Percentiles rank a stretch among this genome's conserved stretches.
phyloP scores from a whole-genome alignment of 2,888 invertebrate genomes.

The Margaritifera margaritifera region DNA sequence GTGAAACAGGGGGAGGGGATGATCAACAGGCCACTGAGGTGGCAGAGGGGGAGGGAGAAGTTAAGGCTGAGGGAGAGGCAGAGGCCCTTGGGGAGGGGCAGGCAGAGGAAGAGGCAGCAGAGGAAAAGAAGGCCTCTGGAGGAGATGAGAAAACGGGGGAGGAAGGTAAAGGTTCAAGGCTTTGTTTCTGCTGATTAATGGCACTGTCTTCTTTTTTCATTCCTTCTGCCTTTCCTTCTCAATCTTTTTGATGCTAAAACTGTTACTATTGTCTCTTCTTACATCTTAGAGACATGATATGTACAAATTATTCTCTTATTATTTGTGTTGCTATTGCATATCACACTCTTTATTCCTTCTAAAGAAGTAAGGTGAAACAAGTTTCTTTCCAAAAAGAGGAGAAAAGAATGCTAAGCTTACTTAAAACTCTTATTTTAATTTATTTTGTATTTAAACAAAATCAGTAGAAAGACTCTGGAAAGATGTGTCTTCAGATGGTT shows the following conservation, averaged over 20 bases:
- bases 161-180: background rate
- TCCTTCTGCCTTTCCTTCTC: no score
- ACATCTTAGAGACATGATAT: no score
- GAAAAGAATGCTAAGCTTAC: no score
- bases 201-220: background rate
- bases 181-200: background rate
- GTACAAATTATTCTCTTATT: no score
- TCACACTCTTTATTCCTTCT: no score
- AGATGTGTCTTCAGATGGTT: no score
- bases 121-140: conserved; percentile 29
- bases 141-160: conserved; percentile 2
- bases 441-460: background rate
- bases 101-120: conserved; percentile 25
- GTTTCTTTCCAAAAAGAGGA: no score
- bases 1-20: conserved; percentile 20
- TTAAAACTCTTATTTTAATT: no score
- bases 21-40: conserved; percentile 13
- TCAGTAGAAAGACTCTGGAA: background rate
- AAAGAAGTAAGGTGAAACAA: no score
- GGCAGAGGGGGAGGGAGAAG: conserved; percentile 22
- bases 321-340: no score
- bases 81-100: conserved; percentile 13
- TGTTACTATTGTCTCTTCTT: no score
- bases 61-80: conserved; percentile 26
- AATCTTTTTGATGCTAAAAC: no score